Base-by-base conservation (phyloP, 2,888 invertebrate genomes). In the Drosophila buzzatii region DNA sequence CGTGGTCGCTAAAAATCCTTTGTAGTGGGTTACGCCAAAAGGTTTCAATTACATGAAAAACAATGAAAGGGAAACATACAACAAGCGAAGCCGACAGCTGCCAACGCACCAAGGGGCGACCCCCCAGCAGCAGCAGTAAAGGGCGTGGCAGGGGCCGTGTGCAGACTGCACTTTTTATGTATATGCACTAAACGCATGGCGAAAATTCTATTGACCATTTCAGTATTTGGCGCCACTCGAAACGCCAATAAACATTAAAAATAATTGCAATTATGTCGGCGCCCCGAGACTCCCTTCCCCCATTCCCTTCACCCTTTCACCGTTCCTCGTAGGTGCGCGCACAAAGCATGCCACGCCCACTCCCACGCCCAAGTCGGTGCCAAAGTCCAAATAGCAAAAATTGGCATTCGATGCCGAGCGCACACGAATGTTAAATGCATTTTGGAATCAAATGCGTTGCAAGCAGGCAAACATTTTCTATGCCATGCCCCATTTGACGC, bases 401-500 rank as follows among this genome's bases (percentile, higher is more conserved):
- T 81, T 71, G 79, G 84, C 84, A 77, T 76, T 83, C 82, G 69
- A 70, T 69, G 80, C 53, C 27, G 51, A 72, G 71, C 33, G 27
- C 33, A 20, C 35, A 49, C 33, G 33, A 31, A 23, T 47, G 12
- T 31, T 31, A 47, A 58, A 58, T 58, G 58, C 58, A 47, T 37
- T 47, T 37, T 47, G 31, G 31, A 42, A 70, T 47, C 37, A 51
- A 70, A 62, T 59, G 74, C 76, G 71, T 72, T 76, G 73, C 70
- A 55, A 44, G 57, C 41, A 31, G 52, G 59, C 72, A 79, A 73
- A 73, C 79, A 85, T 79, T 85, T 83, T 79, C 84, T 77, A 65
- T 75, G 84, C 85, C 80, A 82, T 79, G 85, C 87, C 71, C 87
- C 85, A 85, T 87, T 85, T 85, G 85, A 79, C 67, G 76, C 81